Evolutionary conservation across 2,113 vertebrate genomes (phyloP).

Genomic region (Catharus fuscescens): DNA sequence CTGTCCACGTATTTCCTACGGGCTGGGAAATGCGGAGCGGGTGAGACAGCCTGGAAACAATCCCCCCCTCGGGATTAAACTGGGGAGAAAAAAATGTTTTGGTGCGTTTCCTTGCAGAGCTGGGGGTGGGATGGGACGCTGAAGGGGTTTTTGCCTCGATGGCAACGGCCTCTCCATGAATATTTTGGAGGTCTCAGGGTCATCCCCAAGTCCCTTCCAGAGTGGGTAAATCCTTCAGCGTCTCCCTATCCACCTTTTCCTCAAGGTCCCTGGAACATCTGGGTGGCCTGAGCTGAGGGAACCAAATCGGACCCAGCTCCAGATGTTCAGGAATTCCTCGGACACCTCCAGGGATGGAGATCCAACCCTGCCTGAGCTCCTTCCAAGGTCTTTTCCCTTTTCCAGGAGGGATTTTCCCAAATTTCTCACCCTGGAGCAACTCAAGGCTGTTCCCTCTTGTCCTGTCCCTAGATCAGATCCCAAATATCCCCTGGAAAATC

Average conservation of each 20-base stretch:
- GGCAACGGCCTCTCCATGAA: background rate
- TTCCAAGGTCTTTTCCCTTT: background rate
- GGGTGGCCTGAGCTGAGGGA: too few relatives aligned
- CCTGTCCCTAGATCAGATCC: accelerated
- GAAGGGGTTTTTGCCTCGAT: accelerated
- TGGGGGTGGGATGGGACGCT: background rate
- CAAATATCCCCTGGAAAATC: background rate
- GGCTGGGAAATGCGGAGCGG: background rate
- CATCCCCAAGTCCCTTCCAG: background rate
- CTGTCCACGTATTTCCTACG: background rate
- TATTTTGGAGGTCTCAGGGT: background rate
- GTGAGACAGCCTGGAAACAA: slow-evolving; percentile 34
- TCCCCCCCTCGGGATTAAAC: background rate
- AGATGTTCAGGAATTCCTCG: background rate
- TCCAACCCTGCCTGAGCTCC: background rate
- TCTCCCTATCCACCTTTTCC: background rate
- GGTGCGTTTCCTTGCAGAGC: background rate
- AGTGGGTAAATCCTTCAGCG: background rate
- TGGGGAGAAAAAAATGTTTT: background rate
- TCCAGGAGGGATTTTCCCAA: background rate
- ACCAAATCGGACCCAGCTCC: accelerated
- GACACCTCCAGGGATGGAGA: background rate
- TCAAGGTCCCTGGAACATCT: background rate
- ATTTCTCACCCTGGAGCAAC: background rate
- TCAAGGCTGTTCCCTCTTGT: accelerated